These are phyloP conservation scores for Gymnocephalus cernua DNA, from an alignment of 2,113 vertebrate genomes.

Conservation along the genomic window DNA sequence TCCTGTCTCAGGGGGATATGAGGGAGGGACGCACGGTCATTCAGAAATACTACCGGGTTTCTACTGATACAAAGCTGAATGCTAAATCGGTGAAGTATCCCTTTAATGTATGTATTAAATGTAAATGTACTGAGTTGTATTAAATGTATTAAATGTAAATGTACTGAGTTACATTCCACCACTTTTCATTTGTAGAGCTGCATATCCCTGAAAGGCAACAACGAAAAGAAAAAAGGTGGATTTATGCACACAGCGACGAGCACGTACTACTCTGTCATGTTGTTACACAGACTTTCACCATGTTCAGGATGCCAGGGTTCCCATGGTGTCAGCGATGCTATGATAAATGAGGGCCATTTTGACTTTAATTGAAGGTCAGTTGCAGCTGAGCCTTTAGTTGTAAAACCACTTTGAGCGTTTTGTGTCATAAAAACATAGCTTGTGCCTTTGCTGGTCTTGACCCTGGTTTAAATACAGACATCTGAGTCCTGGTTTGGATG, in stretches of 20 bases:
- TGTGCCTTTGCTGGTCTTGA: conserved; percentile 22
- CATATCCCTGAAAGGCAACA: not conserved
- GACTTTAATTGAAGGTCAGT: conserved; percentile 66
- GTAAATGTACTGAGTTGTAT: too few species aligned
- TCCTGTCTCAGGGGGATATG: too few species aligned
- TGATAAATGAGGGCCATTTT: conserved; percentile 56
- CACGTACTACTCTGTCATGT: not conserved
- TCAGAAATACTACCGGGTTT: too few species aligned
- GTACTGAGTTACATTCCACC: too few species aligned
- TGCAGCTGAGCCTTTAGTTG: conserved; percentile 26
- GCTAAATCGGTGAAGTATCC: too few species aligned
- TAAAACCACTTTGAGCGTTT: conserved; percentile 44
- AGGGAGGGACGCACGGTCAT: too few species aligned
- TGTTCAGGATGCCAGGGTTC: conserved; percentile 10
- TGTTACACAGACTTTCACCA: not conserved
- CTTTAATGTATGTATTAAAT: too few species aligned
- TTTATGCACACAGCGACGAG: conserved; percentile 4
- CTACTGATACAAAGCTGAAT: too few species aligned
- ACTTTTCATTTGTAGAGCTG: not conserved
- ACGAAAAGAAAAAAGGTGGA: conserved; percentile 4
- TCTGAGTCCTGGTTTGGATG: not conserved
- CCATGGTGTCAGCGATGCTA: conserved; percentile 31
- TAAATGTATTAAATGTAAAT: too few species aligned
- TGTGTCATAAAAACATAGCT: conserved; percentile 28
- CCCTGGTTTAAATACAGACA: conserved; percentile 25